A percentile compares a stretch with the other conserved stretches of the same genome.
Evolutionary conservation across 2,113 vertebrate species (phyloP).

Genomic region (Nothocercus julius): DNA sequence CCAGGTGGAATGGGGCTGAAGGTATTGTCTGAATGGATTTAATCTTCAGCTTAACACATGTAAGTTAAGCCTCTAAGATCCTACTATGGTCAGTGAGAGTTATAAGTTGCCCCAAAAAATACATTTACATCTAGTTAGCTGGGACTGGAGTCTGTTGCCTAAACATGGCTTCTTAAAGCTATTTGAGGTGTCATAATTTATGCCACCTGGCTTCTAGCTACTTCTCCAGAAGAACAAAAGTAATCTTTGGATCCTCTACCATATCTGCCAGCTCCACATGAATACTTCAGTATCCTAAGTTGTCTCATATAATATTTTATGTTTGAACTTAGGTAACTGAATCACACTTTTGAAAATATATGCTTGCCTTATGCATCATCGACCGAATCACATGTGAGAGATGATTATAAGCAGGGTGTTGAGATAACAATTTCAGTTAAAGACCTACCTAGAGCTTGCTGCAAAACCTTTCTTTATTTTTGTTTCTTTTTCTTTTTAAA

Average conservation of each 20-base stretch:
- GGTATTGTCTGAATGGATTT: not conserved
- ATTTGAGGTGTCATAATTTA: constrained; percentile 24
- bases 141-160: not conserved
- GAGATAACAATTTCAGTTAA: not conserved
- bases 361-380: not conserved
- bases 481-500: not conserved
- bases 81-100: not conserved
- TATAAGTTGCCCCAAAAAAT: not conserved
- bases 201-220: constrained; percentile 6
- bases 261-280: not conserved
- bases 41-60: not conserved
- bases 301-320: not conserved
- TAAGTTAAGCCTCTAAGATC: not conserved
- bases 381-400: not conserved
- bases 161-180: not conserved
- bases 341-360: not conserved
- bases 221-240: not conserved
- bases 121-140: not conserved
- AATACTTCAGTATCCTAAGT: not conserved
- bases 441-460: not conserved
- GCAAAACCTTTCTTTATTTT: not conserved
- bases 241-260: not conserved
- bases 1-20: not conserved
- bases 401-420: not conserved
- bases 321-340: not conserved